A percentile compares a stretch with the other conserved stretches of the same genome.
phyloP scores from a whole-genome alignment of 1,140 invertebrate species.

The Drosophila melanogaster region DNA sequence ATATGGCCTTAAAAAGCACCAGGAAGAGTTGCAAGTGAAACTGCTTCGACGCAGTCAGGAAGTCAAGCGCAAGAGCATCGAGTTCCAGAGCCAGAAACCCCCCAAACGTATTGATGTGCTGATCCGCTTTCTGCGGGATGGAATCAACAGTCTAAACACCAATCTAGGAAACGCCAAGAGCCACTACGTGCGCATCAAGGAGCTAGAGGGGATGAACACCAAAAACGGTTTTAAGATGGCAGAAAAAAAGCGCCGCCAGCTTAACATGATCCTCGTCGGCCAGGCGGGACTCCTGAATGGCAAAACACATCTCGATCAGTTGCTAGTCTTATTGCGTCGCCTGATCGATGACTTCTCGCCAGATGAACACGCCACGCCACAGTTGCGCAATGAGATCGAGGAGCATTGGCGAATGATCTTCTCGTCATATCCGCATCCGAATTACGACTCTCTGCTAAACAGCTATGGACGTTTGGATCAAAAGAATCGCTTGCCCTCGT shows the following conservation, averaged over 20 bases:
- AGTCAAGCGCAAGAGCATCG: constrained; percentile 53
- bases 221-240: constrained; percentile 84
- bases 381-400: constrained; percentile 85
- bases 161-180: constrained; percentile 84
- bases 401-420: constrained; percentile 85
- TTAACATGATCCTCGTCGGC: constrained; percentile 86
- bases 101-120: constrained; percentile 65
- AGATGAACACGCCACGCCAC: constrained; percentile 78
- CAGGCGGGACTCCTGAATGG: constrained; percentile 86
- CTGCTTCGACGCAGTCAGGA: constrained; percentile 74
- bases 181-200: constrained; percentile 84
- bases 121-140: constrained; percentile 68
- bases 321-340: constrained; percentile 83
- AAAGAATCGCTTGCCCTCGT: constrained; percentile 57
- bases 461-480: constrained; percentile 77
- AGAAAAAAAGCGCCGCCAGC: constrained; percentile 81
- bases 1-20: constrained; percentile 84
- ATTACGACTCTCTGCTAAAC: constrained; percentile 85
- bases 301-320: constrained; percentile 84
- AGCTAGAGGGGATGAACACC: constrained; percentile 84
- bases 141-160: constrained; percentile 56
- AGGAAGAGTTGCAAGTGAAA: constrained; percentile 85
- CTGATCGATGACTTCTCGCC: constrained; percentile 80
- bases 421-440: constrained; percentile 82
- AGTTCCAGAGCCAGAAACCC: constrained; percentile 70